These are phyloP conservation scores for Stomatorhinus ivindoensis DNA, from an alignment of 2,113 vertebrate genomes.

Conservation along the genomic window DNA sequence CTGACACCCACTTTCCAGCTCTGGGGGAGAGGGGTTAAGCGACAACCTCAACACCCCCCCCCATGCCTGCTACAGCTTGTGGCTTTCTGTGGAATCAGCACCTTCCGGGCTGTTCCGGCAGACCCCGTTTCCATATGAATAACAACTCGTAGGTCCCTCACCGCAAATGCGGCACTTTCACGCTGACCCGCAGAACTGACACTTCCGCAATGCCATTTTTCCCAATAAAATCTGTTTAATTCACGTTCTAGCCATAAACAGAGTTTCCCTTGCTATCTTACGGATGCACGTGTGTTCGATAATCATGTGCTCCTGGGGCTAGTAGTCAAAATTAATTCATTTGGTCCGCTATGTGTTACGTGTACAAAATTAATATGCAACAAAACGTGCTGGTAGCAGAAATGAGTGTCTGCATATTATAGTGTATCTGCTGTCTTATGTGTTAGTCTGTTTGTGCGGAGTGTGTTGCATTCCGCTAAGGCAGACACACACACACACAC, in stretches of 20 bases:
- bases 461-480: not conserved
- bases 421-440: not conserved
- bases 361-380: not conserved
- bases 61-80: not conserved
- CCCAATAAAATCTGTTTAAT: not conserved
- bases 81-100: slow-evolving; percentile 2
- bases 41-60: not conserved
- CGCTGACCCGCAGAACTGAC: not conserved
- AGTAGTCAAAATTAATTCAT: not conserved
- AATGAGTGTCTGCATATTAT: not conserved
- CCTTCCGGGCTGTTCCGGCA: not conserved
- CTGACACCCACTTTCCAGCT: not conserved
- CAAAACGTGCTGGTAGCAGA: not conserved
- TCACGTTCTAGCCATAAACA: not conserved
- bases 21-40: not conserved
- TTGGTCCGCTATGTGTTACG: not conserved
- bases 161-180: not conserved
- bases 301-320: not conserved
- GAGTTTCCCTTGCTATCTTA: not conserved
- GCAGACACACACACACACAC: not conserved
- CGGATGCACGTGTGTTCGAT: not conserved
- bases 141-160: not conserved
- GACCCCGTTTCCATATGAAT: not conserved
- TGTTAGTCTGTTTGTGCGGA: not conserved
- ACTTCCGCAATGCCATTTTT: not conserved